Conservation (phyloP, 2,888 invertebrate genomes). For the Drosophila formosana region DNA sequence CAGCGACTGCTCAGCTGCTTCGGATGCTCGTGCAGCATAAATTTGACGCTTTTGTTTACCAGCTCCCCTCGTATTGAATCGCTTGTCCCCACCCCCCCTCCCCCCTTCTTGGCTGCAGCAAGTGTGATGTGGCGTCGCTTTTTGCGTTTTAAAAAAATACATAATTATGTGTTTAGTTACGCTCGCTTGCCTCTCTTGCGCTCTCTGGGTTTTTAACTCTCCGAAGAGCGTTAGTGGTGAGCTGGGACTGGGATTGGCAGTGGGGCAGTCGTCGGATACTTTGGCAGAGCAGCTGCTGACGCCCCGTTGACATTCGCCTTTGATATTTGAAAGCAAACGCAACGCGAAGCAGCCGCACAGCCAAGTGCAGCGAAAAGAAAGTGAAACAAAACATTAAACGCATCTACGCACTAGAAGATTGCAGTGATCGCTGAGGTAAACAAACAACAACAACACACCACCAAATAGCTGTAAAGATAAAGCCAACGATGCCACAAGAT, state of each 20-base stretch:
- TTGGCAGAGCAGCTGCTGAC: conserved; percentile 55
- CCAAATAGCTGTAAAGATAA: conserved; percentile 29
- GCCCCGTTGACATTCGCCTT: conserved; percentile 70
- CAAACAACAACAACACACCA: conserved; percentile 5
- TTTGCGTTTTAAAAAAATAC: conserved; percentile 82
- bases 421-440: conserved; percentile 48
- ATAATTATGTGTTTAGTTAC: conserved; percentile 78
- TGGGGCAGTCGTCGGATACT: conserved; percentile 47
- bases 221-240: conserved; percentile 4
- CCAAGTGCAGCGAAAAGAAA: conserved; percentile 72
- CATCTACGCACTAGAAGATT: conserved; percentile 14
- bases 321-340: conserved; percentile 79
- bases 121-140: conserved; percentile 52
- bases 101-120: neutral
- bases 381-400: conserved; percentile 52
- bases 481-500: conserved; percentile 12
- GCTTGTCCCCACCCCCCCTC: neutral
- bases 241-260: conserved; percentile 21
- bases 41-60: conserved; percentile 66
- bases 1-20: conserved; percentile 68
- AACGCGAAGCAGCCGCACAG: conserved; percentile 49
- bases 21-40: conserved; percentile 64
- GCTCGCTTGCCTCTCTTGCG: conserved; percentile 46
- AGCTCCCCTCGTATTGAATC: conserved; percentile 1
- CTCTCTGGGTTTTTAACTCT: neutral